Conservation (phyloP, 2,888 invertebrate species). For the Cataglyphis albicans region DNA sequence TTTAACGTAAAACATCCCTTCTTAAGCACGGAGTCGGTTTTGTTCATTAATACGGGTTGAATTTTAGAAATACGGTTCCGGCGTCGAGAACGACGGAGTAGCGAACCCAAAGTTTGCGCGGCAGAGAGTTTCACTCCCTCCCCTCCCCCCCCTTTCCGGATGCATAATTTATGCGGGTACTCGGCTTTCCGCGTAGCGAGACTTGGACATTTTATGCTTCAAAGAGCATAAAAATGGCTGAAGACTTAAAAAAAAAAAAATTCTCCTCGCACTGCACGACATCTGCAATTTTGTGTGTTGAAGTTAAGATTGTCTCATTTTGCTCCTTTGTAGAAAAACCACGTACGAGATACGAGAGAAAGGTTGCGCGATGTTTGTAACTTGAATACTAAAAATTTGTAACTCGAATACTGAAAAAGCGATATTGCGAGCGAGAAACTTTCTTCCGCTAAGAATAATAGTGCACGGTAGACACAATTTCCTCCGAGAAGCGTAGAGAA, state of each 20-base stretch:
- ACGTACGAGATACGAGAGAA: not conserved
- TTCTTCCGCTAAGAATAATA: constrained; percentile 22
- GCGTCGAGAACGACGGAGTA: constrained; percentile 3
- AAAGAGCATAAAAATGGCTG: constrained; percentile 60
- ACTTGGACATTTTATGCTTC: constrained; percentile 58
- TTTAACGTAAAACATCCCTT: constrained; percentile 14
- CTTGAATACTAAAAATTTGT: constrained; percentile 5
- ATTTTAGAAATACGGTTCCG: constrained; percentile 51
- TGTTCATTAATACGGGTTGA: constrained; percentile 53
- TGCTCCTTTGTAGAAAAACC: not conserved
- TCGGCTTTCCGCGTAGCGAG: constrained; percentile 51
- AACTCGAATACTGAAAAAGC: constrained; percentile 14
- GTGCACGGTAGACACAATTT: constrained; percentile 25
- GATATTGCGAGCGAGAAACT: constrained; percentile 20
- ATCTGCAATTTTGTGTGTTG: constrained; percentile 33
- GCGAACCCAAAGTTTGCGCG: constrained; percentile 50
- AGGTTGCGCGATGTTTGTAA: constrained; percentile 32
- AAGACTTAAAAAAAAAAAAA: constrained; percentile 44
- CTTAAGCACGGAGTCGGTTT: constrained; percentile 32
- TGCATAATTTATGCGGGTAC: constrained; percentile 58
- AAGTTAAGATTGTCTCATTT: constrained; percentile 50
- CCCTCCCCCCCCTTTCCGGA: constrained; percentile 26
- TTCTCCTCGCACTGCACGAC: constrained; percentile 25
- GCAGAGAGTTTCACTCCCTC: constrained; percentile 34
- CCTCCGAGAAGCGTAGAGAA: not conserved